Percentiles rank a stretch among this genome's conserved stretches.
Evolutionary conservation across 2,113 vertebrate species (phyloP).

Genomic region (Nettapus auritus): DNA sequence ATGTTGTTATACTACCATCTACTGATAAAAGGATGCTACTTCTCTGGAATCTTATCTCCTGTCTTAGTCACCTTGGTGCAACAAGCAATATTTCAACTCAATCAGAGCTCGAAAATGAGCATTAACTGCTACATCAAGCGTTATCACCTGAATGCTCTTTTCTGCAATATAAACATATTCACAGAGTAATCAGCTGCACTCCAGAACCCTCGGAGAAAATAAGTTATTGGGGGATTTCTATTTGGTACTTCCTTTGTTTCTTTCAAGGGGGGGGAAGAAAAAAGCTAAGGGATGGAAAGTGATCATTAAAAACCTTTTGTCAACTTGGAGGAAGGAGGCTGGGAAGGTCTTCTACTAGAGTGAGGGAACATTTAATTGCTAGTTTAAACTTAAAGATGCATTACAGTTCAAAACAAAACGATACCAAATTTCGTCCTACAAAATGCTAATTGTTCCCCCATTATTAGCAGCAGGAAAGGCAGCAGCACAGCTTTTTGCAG

Average conservation of each 20-base stretch:
- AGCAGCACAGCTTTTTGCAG: neutral
- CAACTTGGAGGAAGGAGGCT: neutral
- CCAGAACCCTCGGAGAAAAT: neutral
- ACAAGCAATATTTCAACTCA: constrained; percentile 15
- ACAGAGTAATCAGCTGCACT: constrained; percentile 17
- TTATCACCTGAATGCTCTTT: neutral
- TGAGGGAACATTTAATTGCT: neutral
- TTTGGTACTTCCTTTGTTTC: constrained; percentile 42
- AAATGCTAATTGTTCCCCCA: neutral
- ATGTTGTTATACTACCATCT: constrained; percentile 81
- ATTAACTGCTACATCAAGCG: neutral
- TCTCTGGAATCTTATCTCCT: constrained; percentile 37
- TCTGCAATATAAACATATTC: neutral
- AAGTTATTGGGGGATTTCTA: neutral
- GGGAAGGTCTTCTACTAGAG: neutral
- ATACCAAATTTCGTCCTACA: neutral
- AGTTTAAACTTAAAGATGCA: neutral
- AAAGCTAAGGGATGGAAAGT: neutral
- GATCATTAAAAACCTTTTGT: constrained; percentile 4
- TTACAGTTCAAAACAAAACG: neutral
- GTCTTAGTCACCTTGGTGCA: neutral
- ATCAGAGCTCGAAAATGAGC: neutral
- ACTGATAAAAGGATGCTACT: constrained; percentile 77
- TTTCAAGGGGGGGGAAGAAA: neutral
- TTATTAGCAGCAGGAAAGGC: neutral